Base-by-base conservation (phyloP, 2,888 invertebrate genomes). In the Volucella bombylans region DNA sequence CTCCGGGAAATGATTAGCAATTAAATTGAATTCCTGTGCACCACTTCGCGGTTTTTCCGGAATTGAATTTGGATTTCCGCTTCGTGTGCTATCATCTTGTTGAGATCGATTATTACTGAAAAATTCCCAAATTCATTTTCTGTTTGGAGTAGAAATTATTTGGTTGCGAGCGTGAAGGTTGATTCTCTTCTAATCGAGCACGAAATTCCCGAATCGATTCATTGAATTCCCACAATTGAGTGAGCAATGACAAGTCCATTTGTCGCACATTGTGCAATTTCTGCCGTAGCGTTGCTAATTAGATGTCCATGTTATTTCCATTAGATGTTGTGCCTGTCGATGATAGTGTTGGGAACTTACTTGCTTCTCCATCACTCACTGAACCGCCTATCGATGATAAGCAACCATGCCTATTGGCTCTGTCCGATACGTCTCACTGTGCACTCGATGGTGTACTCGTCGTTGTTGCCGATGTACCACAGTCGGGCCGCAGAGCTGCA, bases 141-240 rank as follows among this genome's bases (percentile, higher is more conserved):
- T 14, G 89, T 90, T 52, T 90, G 0, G 92, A 91, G 47, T 90
- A 90, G 73, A 91, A 86, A 0, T 91, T 91, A 85, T 90, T 91
- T n/a, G 90, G 90, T 0, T 92, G 92, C 38, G 92, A 92, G 54
- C 92, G 91, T 11, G 91, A 82, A 3, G 90, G 89, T 45, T 92
- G 92, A 79, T 91, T 90, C 81, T 92, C 92, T 82, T 92, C 92
- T 78, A 95, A 91, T 68, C 95, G 93, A 86, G 94, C 94, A 52
- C 96, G 94, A 93, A 97, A 97, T 78, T 97, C 96, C 88, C 97
- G 97, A 90, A 98, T 97, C 39, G 97, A 96, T 91, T 98, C 97
- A 92, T 97, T 97, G 69, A 98, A 93, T 0, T 97, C 95, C 97
- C 97, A 97, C 87, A 98, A 93, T 91, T 98, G 98, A 0, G 97